Evolutionary conservation across 2,113 vertebrate genomes (phyloP).

Genomic region (Gobius niger): DNA sequence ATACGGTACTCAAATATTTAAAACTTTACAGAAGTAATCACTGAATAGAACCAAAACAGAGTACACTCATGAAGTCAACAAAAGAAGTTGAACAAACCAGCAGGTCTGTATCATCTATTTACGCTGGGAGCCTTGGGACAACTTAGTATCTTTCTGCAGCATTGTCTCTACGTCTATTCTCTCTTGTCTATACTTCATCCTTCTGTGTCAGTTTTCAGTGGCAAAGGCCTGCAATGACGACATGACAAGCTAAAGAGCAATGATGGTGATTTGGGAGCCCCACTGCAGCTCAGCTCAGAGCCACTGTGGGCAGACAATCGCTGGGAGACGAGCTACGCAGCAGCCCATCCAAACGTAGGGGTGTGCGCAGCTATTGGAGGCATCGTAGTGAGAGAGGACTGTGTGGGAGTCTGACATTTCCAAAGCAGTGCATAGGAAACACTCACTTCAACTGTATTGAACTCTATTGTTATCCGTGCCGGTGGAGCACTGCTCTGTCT

Average conservation of each 20-base stretch:
- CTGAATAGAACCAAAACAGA: not conserved
- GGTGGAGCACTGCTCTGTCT: constrained; percentile 6
- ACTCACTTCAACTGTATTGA: constrained; percentile 31
- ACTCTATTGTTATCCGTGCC: constrained; percentile 41
- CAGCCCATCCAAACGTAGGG: constrained; percentile 13
- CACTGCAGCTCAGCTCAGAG: constrained; percentile 31
- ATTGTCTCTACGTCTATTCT: too few species aligned
- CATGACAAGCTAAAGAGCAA: constrained; percentile 37
- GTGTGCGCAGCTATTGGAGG: not conserved
- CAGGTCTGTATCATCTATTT: not conserved
- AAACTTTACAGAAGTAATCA: too few species aligned
- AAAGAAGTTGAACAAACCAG: not conserved
- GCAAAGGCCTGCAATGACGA: too few species aligned
- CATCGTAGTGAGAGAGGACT: constrained; percentile 20
- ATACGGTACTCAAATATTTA: too few species aligned
- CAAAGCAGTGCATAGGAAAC: constrained; percentile 39
- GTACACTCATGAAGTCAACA: not conserved
- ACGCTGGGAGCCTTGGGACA: not conserved
- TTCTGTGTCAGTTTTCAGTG: too few species aligned
- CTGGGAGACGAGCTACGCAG: constrained; percentile 42
- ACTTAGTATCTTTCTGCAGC: too few species aligned
- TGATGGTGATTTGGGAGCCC: constrained; percentile 40
- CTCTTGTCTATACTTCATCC: too few species aligned
- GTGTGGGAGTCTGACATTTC: constrained; percentile 61
- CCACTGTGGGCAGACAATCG: constrained; percentile 48